Base-by-base conservation (phyloP, 2,888 invertebrate genomes). In the Danaus chrysippus region DNA sequence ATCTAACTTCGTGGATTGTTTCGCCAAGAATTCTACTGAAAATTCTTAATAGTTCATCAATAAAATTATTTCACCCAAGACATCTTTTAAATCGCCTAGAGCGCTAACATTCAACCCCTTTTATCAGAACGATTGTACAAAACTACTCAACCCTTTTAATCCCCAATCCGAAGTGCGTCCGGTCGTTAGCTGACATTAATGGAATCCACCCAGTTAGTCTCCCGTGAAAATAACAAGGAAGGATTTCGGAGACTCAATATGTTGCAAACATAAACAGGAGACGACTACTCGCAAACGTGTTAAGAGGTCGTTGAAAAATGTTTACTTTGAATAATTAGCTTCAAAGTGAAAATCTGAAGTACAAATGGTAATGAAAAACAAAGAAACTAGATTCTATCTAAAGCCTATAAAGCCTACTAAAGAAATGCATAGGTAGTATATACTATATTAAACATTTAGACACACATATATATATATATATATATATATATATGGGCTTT, bases 61-160 rank as follows among this genome's bases (percentile, higher is more conserved):
- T 68, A 82, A 83, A 84, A 76, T 77, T 79, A 78, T 76, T 78
- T 82, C 83, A 73, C 77, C 71, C 70, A 77, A 79, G 86, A 85
- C 86, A 86, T 88, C 86, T 87, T 86, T 83, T 81, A 84, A 87
- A 89, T 86, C 84, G 83, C 79, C 85, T 81, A 87, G 86, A 87
- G 88, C 86, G n/a, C n/a, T 81, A 87, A 84, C 87, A 87, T 84
- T 79, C 77, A 82, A 83, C 82, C 86, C 82, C 82, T 86, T 87
- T 86, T 87, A 86, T 87, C 87, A 83, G 84, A 80, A 82, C 83
- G 87, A 89, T 88, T 89, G 87, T 89, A 87, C 87, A 84, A 88
- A 87, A 87, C 87, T 90, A 87, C 88, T 89, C 89, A 88, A 90
- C 90, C 90, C 90, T 90, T 91, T 91, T 87, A 87, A 87, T 86